phyloP scores from a whole-genome alignment of 2,113 vertebrate species.

The Rhegmatorhina hoffmannsi region DNA sequence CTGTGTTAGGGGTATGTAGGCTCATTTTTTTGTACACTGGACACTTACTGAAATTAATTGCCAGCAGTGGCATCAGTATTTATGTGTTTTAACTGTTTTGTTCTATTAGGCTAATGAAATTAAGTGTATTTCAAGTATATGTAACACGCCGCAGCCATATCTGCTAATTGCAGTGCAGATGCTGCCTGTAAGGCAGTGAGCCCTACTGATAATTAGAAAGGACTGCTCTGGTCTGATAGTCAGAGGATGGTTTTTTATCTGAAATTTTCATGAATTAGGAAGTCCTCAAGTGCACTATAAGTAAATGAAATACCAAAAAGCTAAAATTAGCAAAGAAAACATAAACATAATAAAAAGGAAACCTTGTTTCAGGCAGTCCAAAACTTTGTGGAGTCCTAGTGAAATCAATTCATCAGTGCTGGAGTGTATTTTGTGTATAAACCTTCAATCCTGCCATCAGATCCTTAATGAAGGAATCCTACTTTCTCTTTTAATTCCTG shows the following conservation, averaged over 20 bases:
- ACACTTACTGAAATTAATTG: background rate
- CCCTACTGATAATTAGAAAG: background rate
- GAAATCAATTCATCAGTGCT: background rate
- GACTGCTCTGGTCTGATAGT: constrained; percentile 19
- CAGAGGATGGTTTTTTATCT: constrained; percentile 18
- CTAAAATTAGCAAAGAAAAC: background rate
- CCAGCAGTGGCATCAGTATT: background rate
- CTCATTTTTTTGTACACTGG: background rate
- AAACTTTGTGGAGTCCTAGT: background rate
- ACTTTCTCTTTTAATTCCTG: background rate
- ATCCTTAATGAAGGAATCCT: background rate
- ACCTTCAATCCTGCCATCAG: background rate
- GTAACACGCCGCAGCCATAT: background rate
- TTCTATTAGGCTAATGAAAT: constrained; percentile 14
- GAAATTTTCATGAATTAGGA: constrained; percentile 19
- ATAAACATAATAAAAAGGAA: background rate
- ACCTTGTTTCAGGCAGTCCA: background rate
- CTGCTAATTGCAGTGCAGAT: constrained; percentile 27
- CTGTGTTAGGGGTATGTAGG: background rate
- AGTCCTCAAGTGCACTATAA: background rate
- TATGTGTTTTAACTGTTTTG: background rate
- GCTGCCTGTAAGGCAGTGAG: background rate
- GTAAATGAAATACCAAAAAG: background rate
- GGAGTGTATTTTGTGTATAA: background rate
- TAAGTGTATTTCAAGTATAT: background rate